Base-by-base conservation (phyloP, 2,797 vertebrate species). In the Hippoglossus hippoglossus region DNA sequence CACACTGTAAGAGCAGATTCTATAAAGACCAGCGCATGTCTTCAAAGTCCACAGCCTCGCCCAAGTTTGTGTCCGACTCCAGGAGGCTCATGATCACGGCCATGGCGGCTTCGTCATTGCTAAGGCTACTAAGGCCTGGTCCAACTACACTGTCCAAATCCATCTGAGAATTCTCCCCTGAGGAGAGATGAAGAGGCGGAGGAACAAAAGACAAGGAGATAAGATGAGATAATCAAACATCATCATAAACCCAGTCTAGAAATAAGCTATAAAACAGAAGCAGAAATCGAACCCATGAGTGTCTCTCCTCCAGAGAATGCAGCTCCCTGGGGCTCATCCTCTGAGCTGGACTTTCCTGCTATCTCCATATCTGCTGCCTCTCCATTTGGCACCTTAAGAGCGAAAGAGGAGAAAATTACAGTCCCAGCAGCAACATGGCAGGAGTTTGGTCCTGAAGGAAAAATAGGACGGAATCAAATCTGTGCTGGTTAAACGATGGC, bases 1-100 rank as follows among this genome's bases (percentile, higher is more conserved):
- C 66, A 79, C 74, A 70, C 73, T 73, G 59, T 59, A 55, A 68
- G 64, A 79, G 46, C 13, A 62, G 67, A 59, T 80, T 82, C 92
- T 96, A 98, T 60, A 97, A 93, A 85, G 95, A 95, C 97, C 97
- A 98, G 36, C 93, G 96, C 83, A 97, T 96, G 56, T 96, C 95
- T 55, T 93, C 95, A 80, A 99, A 95, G 90, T 96, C 96, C 72
- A 94, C 92, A 0, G 94, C 86, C 8, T 97, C 96, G 0, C 93
- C 95, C 66, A 98, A 87, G 65, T 95, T 96, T 28, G 95, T 94
- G 22, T 98, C 97, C 0, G 96, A 96, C 92, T 98, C 97, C 88
- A 98, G 88, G 77, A 97, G 95, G 91, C 96, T 98, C 97, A 98
- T 97, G 78, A 98, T 96, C 60, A 96, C 95, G 0, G 96, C 96